phyloP scores from a whole-genome alignment of 2,797 vertebrate species.

The Chromis chromis region DNA sequence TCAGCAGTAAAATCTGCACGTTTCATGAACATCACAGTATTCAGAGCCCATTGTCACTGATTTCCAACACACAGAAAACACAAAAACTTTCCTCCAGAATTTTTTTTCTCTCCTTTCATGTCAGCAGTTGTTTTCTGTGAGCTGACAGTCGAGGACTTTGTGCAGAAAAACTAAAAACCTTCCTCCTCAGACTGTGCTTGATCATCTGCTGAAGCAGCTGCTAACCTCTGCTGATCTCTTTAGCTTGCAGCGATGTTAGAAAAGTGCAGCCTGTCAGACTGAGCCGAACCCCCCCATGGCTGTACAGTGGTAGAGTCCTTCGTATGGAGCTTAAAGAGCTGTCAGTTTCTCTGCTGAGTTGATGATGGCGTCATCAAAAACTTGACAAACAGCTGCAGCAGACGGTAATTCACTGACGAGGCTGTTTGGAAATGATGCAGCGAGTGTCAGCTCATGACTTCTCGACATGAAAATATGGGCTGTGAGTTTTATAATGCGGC shows the following conservation, averaged over 20 bases:
- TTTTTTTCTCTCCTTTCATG: conserved; percentile 3
- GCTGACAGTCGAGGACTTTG: conserved; percentile 5
- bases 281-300: conserved; percentile 9
- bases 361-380: conserved; percentile 10
- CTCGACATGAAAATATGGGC: conserved; percentile 15
- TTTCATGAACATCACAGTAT: not conserved
- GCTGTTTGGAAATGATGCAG: conserved; percentile 33
- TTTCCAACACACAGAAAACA: not conserved
- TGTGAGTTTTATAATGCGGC: conserved; percentile 11
- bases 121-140: conserved; percentile 24
- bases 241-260: conserved; percentile 7
- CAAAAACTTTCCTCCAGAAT: not conserved
- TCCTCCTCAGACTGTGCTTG: conserved; percentile 10
- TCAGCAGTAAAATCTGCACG: not conserved
- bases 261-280: conserved; percentile 31
- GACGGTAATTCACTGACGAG: conserved; percentile 22
- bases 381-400: conserved; percentile 28
- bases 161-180: not conserved
- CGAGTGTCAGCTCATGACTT: conserved; percentile 12
- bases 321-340: not conserved
- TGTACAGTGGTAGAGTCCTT: conserved; percentile 1
- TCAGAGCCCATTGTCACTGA: not conserved
- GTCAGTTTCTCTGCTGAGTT: conserved; percentile 26
- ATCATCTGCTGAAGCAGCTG: conserved; percentile 30
- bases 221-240: conserved; percentile 13